These are phyloP conservation scores for Balaenoptera acutorostrata DNA, from an alignment of 2,113 vertebrate species.

Conservation along the genomic window DNA sequence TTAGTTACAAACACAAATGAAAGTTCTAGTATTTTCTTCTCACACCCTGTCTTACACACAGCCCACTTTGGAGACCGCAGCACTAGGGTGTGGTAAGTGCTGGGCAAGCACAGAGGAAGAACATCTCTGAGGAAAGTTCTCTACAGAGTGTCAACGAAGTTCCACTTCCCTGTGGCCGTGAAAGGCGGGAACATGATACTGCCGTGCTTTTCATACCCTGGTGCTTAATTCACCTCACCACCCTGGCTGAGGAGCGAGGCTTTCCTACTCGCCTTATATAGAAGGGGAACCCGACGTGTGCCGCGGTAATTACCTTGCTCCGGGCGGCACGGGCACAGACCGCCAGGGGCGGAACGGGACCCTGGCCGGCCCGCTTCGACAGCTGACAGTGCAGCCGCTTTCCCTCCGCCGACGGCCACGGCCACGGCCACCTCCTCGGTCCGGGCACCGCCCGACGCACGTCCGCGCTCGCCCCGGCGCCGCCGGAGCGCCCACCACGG, in stretches of 20 bases:
- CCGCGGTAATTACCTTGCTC: not conserved
- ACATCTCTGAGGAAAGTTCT: not conserved
- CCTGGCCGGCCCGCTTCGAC: accelerated
- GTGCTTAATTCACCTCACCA: not conserved
- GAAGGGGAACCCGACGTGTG: not conserved
- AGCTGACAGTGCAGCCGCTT: not conserved
- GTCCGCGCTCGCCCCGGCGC: not conserved
- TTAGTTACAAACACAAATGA: not conserved
- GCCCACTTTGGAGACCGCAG: not conserved
- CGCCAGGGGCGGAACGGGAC: not conserved
- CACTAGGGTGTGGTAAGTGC: not conserved
- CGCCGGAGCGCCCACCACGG: not conserved
- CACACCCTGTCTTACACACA: not conserved
- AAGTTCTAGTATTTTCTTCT: not conserved
- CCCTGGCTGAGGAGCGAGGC: accelerated
- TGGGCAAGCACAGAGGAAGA: not conserved
- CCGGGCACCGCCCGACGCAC: too few species aligned
- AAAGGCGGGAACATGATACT: not conserved
- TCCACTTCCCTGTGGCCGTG: not conserved
- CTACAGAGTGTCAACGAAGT: not conserved
- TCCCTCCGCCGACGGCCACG: accelerated
- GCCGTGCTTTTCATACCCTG: accelerated
- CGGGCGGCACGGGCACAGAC: not conserved
- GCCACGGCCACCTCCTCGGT: not conserved
- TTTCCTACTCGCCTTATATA: accelerated